phyloP scores from a whole-genome alignment of 2,797 vertebrate genomes.

The Amniataba percoides region DNA sequence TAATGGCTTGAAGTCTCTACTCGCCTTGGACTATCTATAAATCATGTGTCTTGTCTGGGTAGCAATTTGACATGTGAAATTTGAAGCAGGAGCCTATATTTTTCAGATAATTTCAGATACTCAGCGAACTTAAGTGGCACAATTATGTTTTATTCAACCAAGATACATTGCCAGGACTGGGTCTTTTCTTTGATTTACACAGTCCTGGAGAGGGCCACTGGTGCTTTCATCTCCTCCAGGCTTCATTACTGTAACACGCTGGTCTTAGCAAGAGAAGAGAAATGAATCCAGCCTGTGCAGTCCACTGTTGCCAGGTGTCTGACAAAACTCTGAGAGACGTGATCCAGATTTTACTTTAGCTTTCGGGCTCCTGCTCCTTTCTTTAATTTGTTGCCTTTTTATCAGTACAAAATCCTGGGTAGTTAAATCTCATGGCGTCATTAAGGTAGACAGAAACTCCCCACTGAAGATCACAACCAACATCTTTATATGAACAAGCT shows the following conservation, averaged over 20 bases:
- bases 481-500: no score
- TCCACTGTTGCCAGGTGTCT: background rate
- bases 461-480: background rate
- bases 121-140: background rate
- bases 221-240: background rate
- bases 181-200: background rate
- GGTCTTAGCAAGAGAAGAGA: no score
- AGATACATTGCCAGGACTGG: background rate
- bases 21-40: no score
- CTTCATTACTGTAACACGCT: background rate
- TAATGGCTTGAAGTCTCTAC: background rate
- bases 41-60: background rate
- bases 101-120: no score
- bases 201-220: background rate
- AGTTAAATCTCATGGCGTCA: background rate
- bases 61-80: background rate
- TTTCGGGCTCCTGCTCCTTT: background rate
- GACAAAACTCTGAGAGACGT: background rate
- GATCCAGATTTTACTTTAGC: background rate
- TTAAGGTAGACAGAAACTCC: background rate
- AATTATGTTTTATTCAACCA: constrained; percentile 4
- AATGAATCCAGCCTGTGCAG: background rate
- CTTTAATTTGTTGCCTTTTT: background rate
- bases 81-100: background rate
- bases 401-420: background rate